These are phyloP conservation scores for Vespertilio murinus DNA, from an alignment of 2,797 vertebrate genomes.

Conservation along the genomic window DNA sequence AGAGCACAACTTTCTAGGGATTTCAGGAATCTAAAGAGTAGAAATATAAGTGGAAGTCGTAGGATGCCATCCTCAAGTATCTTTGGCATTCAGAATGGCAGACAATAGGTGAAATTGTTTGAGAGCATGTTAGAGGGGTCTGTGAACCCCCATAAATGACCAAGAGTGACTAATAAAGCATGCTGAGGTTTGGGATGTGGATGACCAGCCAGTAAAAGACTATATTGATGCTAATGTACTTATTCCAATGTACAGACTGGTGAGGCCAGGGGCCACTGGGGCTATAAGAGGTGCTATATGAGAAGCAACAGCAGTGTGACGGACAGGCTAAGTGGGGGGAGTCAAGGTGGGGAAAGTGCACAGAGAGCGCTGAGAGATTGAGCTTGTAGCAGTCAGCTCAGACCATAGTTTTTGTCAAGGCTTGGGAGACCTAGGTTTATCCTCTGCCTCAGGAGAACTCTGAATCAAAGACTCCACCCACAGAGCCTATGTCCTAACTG, in stretches of 20 bases:
- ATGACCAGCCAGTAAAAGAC: background rate
- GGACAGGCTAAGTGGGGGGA: background rate
- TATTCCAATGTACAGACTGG: no score
- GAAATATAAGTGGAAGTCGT: background rate
- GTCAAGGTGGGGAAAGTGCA: background rate
- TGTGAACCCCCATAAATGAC: background rate
- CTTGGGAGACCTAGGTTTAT: background rate
- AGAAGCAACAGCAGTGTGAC: no score
- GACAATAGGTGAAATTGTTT: background rate
- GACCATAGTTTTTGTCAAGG: background rate
- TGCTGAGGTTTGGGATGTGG: background rate
- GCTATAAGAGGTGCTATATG: background rate
- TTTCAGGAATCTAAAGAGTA: background rate
- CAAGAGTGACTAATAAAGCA: background rate
- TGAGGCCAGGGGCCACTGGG: background rate
- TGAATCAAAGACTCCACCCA: background rate
- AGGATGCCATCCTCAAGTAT: background rate
- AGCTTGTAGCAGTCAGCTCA: background rate
- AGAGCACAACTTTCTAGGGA: background rate
- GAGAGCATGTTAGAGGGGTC: background rate
- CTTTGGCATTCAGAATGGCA: background rate
- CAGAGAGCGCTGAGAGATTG: background rate
- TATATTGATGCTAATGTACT: background rate
- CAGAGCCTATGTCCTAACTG: background rate
- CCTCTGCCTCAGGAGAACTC: background rate